Conservation (phyloP, 2,797 vertebrate genomes). For the Oophaga sylvatica region DNA sequence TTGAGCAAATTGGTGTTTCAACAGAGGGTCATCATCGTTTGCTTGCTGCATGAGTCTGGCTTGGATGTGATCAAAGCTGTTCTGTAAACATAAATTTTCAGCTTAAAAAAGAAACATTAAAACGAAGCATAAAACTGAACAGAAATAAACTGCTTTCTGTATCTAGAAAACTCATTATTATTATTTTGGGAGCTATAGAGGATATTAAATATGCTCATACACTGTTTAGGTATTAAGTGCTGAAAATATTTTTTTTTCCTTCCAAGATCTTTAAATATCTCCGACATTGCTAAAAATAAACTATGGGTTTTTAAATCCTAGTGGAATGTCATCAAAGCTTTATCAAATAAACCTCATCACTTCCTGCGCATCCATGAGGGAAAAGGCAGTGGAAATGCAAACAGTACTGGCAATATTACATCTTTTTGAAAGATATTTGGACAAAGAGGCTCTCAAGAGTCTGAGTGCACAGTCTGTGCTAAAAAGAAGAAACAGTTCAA, state of each 20-base stretch:
- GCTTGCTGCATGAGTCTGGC: neutral
- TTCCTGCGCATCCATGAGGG: conserved; percentile 44
- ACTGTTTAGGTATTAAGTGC: conserved; percentile 48
- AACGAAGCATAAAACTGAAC: neutral
- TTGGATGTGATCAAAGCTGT: neutral
- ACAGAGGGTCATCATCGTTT: conserved; percentile 18
- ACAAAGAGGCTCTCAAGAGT: conserved; percentile 39
- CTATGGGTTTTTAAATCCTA: conserved; percentile 38
- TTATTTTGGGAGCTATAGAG: neutral
- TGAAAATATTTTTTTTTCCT: conserved; percentile 6
- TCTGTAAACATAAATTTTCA: conserved; percentile 14
- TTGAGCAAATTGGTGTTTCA: conserved; percentile 6
- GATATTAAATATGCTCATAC: neutral
- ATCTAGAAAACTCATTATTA: neutral
- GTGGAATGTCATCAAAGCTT: conserved; percentile 56
- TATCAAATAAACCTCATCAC: conserved; percentile 50
- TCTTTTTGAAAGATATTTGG: conserved; percentile 57
- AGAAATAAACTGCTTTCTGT: neutral
- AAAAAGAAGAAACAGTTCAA: conserved; percentile 42
- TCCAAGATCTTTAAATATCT: conserved; percentile 39
- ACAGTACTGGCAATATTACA: conserved; percentile 49
- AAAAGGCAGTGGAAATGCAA: conserved; percentile 54
- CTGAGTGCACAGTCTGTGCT: conserved; percentile 35
- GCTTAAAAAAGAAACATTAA: neutral
- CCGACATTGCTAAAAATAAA: conserved; percentile 34